Conservation (phyloP, 2,888 invertebrate genomes). For the Microplitis deprimator region DNA sequence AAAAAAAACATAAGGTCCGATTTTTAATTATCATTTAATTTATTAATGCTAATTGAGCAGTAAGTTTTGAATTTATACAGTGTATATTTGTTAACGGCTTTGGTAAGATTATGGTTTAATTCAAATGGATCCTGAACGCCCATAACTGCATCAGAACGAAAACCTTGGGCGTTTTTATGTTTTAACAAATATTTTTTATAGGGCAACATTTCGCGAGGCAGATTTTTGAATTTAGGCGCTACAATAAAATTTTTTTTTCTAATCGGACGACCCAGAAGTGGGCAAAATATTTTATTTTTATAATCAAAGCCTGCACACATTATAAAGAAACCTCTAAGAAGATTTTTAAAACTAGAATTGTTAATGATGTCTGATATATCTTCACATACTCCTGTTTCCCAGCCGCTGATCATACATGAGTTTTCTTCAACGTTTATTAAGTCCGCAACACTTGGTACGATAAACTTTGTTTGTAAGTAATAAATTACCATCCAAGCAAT, state of each 20-base stretch:
- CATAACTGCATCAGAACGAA: constrained; percentile 70
- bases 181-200: constrained; percentile 64
- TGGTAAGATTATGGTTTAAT: constrained; percentile 75
- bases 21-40: background rate
- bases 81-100: constrained; percentile 63
- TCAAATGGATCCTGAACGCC: constrained; percentile 78
- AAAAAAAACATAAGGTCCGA: no score
- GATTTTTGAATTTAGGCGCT: constrained; percentile 45
- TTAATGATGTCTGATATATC: constrained; percentile 14
- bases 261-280: constrained; percentile 71
- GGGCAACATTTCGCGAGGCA: constrained; percentile 69
- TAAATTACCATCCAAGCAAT: constrained; percentile 75
- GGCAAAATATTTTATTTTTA: constrained; percentile 67
- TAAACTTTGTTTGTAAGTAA: constrained; percentile 73
- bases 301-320: constrained; percentile 71
- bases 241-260: constrained; percentile 67
- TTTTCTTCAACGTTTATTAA: constrained; percentile 51
- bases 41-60: constrained; percentile 40
- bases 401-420: constrained; percentile 56
- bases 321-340: constrained; percentile 69
- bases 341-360: constrained; percentile 52
- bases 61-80: constrained; percentile 39
- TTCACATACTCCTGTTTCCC: constrained; percentile 53
- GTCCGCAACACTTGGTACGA: constrained; percentile 69
- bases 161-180: constrained; percentile 58